Percentiles rank a stretch among this genome's conserved stretches.
Conservation (phyloP, 1,140 invertebrate species). For the Pantala flavescens region DNA sequence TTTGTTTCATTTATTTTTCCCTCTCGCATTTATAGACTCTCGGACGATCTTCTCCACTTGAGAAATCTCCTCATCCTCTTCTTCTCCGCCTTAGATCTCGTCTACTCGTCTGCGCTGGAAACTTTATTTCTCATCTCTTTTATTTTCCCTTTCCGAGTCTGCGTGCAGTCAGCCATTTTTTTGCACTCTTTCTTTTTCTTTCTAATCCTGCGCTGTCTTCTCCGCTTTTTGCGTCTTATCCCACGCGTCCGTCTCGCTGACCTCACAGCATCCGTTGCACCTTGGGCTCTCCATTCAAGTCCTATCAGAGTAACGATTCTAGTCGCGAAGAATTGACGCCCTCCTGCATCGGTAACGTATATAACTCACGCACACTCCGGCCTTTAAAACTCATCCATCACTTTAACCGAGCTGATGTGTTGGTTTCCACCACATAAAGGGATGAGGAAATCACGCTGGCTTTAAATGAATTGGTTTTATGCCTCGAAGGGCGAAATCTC, state of each 20-base stretch:
- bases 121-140: no score
- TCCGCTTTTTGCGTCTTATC: not conserved
- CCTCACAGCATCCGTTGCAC: not conserved
- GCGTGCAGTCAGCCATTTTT: not conserved
- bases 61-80: no score
- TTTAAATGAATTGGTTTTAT: slow-evolving; percentile 1
- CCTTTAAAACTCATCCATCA: not conserved
- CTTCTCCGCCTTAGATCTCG: no score
- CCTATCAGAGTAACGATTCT: no score
- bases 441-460: not conserved
- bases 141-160: not conserved
- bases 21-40: no score
- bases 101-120: no score
- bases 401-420: not conserved
- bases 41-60: no score
- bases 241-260: not conserved
- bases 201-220: not conserved
- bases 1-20: no score
- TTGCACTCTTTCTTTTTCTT: not conserved
- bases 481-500: not conserved
- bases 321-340: no score
- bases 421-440: not conserved
- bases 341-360: no score
- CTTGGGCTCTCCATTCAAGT: not conserved
- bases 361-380: not conserved